Evolutionary conservation across 2,113 vertebrate species (phyloP).

Genomic region (Toxotes jaculatrix): DNA sequence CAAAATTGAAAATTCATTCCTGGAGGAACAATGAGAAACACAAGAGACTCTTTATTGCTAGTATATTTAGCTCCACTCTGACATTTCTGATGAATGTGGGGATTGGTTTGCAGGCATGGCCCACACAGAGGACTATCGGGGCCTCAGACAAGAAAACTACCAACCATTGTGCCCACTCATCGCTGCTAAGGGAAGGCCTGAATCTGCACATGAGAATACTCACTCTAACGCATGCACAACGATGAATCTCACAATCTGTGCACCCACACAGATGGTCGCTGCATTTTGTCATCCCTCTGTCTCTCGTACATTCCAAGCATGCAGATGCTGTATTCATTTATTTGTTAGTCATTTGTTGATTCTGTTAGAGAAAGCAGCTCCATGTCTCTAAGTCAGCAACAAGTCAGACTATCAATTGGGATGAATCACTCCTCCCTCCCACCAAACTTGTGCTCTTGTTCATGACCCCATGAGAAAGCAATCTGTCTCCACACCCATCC

Average conservation of each 20-base stretch:
- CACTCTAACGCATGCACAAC: slow-evolving; percentile 38
- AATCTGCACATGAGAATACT: slow-evolving; percentile 53
- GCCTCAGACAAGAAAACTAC: slow-evolving; percentile 59
- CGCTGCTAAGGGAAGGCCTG: slow-evolving; percentile 52
- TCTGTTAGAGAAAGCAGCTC: neutral
- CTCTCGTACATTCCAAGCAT: slow-evolving; percentile 22
- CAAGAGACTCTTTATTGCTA: neutral
- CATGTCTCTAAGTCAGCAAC: neutral
- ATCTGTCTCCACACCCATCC: slow-evolving; percentile 5
- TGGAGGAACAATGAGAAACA: neutral
- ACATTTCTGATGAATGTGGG: slow-evolving; percentile 37
- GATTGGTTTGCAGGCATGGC: slow-evolving; percentile 47
- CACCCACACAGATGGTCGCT: slow-evolving; percentile 61
- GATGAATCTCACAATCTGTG: slow-evolving; percentile 50
- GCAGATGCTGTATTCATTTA: slow-evolving; percentile 30
- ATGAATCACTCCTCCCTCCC: slow-evolving; percentile 18
- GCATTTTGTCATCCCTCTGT: slow-evolving; percentile 48
- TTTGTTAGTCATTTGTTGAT: slow-evolving; percentile 23
- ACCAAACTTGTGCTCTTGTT: neutral
- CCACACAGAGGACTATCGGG: slow-evolving; percentile 50
- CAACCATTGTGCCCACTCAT: slow-evolving; percentile 67
- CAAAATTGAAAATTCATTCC: neutral
- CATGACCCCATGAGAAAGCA: slow-evolving; percentile 14
- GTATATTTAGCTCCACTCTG: slow-evolving; percentile 9
- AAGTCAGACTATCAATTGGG: neutral